A percentile compares a stretch with the other conserved stretches of the same genome.
Evolutionary conservation across 2,113 vertebrate species (phyloP).

Genomic region (Gnathonemus echidnorhynchus): DNA sequence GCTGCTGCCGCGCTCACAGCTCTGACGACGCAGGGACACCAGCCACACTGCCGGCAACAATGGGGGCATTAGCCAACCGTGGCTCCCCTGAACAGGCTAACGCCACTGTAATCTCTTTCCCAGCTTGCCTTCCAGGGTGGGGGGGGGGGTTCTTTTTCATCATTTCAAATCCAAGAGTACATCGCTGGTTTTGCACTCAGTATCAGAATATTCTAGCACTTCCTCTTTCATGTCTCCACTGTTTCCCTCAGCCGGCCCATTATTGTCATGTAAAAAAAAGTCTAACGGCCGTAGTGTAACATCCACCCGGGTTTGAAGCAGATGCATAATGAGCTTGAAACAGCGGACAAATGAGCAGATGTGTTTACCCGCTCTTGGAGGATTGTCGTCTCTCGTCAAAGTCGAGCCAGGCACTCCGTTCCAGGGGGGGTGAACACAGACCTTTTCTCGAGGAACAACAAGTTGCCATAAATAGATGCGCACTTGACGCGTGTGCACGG

Average conservation of each 20-base stretch:
- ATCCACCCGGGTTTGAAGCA: neutral
- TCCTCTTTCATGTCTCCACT: neutral
- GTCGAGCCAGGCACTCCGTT: neutral
- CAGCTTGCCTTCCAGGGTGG: constrained; percentile 20
- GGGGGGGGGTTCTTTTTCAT: constrained; percentile 3
- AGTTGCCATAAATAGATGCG: constrained; percentile 56
- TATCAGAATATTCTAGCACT: neutral
- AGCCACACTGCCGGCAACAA: constrained; percentile 35
- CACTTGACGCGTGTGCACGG: constrained; percentile 44
- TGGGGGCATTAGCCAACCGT: constrained; percentile 33
- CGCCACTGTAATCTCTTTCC: constrained; percentile 40
- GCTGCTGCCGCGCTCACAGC: neutral
- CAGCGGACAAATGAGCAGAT: neutral
- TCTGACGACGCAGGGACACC: neutral
- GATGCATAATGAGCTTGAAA: constrained; percentile 10
- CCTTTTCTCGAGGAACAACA: constrained; percentile 26
- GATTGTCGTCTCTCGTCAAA: neutral
- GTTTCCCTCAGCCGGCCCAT: constrained; percentile 1
- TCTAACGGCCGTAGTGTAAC: neutral
- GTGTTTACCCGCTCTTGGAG: constrained; percentile 14
- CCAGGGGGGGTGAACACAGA: constrained; percentile 21
- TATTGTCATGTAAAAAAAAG: neutral
- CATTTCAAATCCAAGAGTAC: constrained; percentile 4
- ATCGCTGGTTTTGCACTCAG: neutral
- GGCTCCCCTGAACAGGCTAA: constrained; percentile 30